These are phyloP conservation scores for Mormyrus proboscirostris DNA, from an alignment of 2,797 vertebrate species.

Conservation along the genomic window DNA sequence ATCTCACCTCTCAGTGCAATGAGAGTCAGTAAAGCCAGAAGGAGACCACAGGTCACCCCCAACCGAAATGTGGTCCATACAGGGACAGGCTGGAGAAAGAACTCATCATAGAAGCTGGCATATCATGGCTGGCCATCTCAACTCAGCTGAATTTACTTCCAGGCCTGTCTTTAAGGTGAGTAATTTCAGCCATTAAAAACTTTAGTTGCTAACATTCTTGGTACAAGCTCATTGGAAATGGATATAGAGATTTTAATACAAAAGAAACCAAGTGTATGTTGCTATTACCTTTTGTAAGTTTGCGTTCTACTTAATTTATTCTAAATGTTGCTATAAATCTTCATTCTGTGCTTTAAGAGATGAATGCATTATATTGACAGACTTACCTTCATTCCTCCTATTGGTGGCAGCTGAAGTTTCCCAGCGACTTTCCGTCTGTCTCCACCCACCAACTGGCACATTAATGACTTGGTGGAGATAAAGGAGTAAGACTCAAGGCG, in stretches of 20 bases:
- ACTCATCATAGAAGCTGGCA: neutral
- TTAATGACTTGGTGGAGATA: conserved; percentile 26
- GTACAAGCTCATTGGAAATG: neutral
- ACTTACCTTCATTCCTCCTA: conserved; percentile 29
- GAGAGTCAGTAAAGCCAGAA: conserved; percentile 65
- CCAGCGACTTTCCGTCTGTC: conserved; percentile 40
- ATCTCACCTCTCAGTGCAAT: conserved; percentile 34
- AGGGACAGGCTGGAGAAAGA: conserved; percentile 62
- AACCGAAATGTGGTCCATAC: conserved; percentile 77
- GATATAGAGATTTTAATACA: neutral
- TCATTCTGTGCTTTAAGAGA: neutral
- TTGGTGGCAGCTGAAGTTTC: conserved; percentile 37
- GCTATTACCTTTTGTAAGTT: neutral
- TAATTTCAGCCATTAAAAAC: neutral
- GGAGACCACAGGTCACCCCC: conserved; percentile 71
- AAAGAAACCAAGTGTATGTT: neutral
- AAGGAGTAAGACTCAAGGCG: neutral
- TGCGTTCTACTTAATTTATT: neutral
- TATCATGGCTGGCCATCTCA: neutral
- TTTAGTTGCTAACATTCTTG: neutral
- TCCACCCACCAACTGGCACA: conserved; percentile 44
- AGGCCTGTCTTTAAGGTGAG: neutral
- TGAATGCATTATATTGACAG: conserved; percentile 19
- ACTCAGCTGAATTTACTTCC: neutral
- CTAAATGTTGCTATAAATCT: neutral